Conservation (phyloP, 1,140 invertebrate species). For the Drosophila kepulauana region DNA sequence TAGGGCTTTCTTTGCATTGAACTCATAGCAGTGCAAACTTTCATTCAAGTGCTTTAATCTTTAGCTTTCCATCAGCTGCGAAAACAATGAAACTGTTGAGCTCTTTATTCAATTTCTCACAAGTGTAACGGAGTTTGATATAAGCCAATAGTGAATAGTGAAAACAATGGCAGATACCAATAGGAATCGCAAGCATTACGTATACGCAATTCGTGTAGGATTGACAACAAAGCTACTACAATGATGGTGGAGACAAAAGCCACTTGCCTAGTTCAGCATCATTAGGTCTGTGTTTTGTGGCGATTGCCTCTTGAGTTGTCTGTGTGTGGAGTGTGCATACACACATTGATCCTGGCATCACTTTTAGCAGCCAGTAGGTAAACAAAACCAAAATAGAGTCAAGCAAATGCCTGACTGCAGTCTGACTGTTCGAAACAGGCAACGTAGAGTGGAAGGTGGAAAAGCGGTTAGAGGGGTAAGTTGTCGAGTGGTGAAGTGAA, state of each 20-base stretch:
- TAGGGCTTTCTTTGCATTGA: background rate
- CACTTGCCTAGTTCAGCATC: constrained; percentile 73
- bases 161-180: constrained; percentile 24
- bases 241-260: constrained; percentile 44
- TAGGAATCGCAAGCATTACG: constrained; percentile 6
- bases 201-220: background rate
- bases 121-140: constrained; percentile 15
- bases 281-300: constrained; percentile 77
- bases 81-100: constrained; percentile 22
- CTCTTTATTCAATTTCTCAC: constrained; percentile 9
- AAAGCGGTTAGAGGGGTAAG: background rate
- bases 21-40: background rate
- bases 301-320: constrained; percentile 64
- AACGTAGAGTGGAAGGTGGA: background rate
- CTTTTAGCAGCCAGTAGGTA: constrained; percentile 31
- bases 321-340: constrained; percentile 1
- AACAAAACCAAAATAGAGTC: constrained; percentile 45
- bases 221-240: constrained; percentile 36
- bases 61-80: background rate
- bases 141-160: constrained; percentile 4
- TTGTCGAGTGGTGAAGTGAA: constrained; percentile 10
- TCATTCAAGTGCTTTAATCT: constrained; percentile 11
- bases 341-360: constrained; percentile 12
- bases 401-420: constrained; percentile 42
- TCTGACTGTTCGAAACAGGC: background rate